These are phyloP conservation scores for Pollenia angustigena DNA, from an alignment of 2,888 invertebrate species.

Conservation along the genomic window DNA sequence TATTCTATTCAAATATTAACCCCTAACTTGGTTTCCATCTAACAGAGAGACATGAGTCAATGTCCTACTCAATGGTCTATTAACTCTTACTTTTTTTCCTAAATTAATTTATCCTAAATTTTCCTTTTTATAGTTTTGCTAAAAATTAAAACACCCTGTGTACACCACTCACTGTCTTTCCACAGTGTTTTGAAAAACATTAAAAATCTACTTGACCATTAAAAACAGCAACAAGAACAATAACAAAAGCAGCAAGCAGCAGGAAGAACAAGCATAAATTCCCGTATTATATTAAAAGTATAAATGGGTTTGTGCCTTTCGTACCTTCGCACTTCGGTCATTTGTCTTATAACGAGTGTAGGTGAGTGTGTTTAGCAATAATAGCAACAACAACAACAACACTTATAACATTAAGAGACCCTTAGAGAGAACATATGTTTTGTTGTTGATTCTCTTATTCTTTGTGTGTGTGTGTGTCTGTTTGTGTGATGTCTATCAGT, in stretches of 20 bases:
- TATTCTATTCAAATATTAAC: background rate
- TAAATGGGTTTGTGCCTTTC: background rate
- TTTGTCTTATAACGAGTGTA: background rate
- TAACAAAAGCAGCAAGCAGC: background rate
- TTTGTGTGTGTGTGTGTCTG: constrained; percentile 9
- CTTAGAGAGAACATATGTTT: constrained; percentile 69
- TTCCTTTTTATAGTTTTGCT: background rate
- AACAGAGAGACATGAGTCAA: constrained; percentile 55
- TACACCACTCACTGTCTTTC: background rate
- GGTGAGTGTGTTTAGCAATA: constrained; percentile 29
- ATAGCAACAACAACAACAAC: constrained; percentile 10
- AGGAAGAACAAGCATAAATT: constrained; percentile 1
- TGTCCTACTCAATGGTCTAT: constrained; percentile 63
- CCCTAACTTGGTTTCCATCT: background rate
- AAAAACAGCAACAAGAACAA: constrained; percentile 6
- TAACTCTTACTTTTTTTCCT: constrained; percentile 65
- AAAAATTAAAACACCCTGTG: constrained; percentile 34
- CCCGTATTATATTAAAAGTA: background rate
- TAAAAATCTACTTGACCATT: constrained; percentile 21
- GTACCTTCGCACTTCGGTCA: constrained; percentile 13
- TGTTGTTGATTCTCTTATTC: constrained; percentile 16
- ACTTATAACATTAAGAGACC: constrained; percentile 23
- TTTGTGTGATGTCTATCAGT: constrained; percentile 3
- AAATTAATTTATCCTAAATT: constrained; percentile 32
- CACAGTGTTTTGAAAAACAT: background rate